Evolutionary conservation across 2,888 invertebrate species (phyloP).

Genomic region (Eupsilia transversa): DNA sequence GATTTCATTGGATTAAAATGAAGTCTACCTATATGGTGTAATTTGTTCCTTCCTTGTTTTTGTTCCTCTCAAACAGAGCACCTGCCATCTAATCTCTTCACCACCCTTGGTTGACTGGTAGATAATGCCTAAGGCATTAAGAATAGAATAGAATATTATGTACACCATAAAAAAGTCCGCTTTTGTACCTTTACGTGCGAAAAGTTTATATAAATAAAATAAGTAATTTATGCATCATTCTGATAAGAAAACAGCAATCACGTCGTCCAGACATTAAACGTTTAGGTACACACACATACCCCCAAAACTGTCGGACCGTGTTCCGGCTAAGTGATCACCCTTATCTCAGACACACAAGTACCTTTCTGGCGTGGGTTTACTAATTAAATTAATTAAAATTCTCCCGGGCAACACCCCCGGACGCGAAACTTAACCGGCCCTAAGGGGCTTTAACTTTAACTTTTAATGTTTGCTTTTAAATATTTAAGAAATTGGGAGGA

Average conservation of each 20-base stretch:
- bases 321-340: conserved; percentile 9
- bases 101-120: too few species aligned
- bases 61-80: too few species aligned
- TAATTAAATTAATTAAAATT: conserved; percentile 71
- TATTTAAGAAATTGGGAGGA: conserved; percentile 38
- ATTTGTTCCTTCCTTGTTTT: too few species aligned
- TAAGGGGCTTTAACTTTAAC: conserved; percentile 44
- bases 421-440: conserved; percentile 48
- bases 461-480: conserved; percentile 57
- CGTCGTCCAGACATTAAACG: background rate
- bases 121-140: too few species aligned
- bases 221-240: background rate
- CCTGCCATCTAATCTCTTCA: too few species aligned
- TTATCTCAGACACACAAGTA: conserved; percentile 53
- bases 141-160: too few species aligned
- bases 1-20: background rate
- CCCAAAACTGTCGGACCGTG: background rate
- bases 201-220: too few species aligned
- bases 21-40: too few species aligned
- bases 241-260: background rate
- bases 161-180: too few species aligned
- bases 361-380: conserved; percentile 40
- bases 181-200: too few species aligned
- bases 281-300: conserved; percentile 10
- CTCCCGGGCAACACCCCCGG: conserved; percentile 59